Evolutionary conservation across 2,797 vertebrate genomes (phyloP).

Genomic region (Scleropages formosus): DNA sequence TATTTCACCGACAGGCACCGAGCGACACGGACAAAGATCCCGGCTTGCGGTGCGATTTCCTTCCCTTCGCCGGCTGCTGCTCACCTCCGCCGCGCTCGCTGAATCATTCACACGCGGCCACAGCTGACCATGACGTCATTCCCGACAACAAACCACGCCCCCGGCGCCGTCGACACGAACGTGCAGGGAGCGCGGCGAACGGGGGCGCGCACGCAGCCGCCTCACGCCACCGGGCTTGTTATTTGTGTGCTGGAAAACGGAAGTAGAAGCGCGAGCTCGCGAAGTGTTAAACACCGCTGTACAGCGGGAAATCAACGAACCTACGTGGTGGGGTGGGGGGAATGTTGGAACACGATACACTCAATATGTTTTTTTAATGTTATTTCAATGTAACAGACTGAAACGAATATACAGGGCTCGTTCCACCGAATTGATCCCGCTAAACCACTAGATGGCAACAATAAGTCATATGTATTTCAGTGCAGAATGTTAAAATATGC

Average conservation of each 20-base stretch:
- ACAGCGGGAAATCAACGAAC: no score
- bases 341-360: neutral
- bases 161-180: neutral
- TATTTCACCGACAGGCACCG: neutral
- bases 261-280: neutral
- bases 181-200: neutral
- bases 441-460: constrained; percentile 19
- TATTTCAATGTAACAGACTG: no score
- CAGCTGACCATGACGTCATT: constrained; percentile 39
- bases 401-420: neutral
- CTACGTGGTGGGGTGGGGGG: no score
- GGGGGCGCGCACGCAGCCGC: neutral
- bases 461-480: no score
- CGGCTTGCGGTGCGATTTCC: no score
- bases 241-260: neutral
- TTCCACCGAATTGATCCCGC: neutral
- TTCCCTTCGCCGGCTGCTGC: neutral
- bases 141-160: constrained; percentile 19
- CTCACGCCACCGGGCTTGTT: neutral
- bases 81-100: constrained; percentile 25
- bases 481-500: no score
- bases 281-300: neutral
- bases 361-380: no score
- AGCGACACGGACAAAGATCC: no score
- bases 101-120: constrained; percentile 39